Conservation (phyloP, 35 echinoderm and acorn worm genomes). For the Strongylocentrotus purpuratus region DNA sequence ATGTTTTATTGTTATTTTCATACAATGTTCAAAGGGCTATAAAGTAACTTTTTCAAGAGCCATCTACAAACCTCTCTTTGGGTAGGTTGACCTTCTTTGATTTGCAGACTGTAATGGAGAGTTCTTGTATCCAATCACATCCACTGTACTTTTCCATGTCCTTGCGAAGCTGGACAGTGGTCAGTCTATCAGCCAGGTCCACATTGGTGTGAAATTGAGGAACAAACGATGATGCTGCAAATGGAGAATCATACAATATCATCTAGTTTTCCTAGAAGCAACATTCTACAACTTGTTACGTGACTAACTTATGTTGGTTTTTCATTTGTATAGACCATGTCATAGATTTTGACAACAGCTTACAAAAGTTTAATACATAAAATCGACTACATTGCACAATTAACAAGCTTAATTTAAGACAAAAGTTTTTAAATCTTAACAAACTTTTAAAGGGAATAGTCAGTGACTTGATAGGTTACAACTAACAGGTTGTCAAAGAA, state of each 20-base stretch:
- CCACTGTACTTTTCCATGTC: constrained; percentile 82
- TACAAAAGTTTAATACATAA: no score
- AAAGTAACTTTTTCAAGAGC: neutral
- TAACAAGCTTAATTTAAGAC: no score
- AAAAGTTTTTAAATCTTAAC: no score
- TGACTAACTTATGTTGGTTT: no score
- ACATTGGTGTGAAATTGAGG: constrained; percentile 65
- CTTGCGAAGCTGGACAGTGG: constrained; percentile 63
- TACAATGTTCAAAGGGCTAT: no score
- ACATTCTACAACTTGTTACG: no score
- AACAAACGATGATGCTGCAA: constrained; percentile 41
- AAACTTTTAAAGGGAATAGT: no score
- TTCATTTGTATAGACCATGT: no score
- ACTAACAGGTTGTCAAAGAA: neutral
- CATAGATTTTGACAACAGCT: no score
- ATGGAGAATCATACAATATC: neutral
- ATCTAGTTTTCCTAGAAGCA: neutral
- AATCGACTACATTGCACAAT: neutral
- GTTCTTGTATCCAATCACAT: constrained; percentile 95
- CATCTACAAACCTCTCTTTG: constrained; percentile 51
- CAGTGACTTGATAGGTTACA: no score
- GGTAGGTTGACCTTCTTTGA: constrained; percentile 76
- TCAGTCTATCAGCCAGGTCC: constrained; percentile 74
- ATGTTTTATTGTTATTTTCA: no score
- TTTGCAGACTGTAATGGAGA: constrained; percentile 91